Evolutionary conservation across 1,140 invertebrate genomes (phyloP).

Genomic region (Cydia strobilella): DNA sequence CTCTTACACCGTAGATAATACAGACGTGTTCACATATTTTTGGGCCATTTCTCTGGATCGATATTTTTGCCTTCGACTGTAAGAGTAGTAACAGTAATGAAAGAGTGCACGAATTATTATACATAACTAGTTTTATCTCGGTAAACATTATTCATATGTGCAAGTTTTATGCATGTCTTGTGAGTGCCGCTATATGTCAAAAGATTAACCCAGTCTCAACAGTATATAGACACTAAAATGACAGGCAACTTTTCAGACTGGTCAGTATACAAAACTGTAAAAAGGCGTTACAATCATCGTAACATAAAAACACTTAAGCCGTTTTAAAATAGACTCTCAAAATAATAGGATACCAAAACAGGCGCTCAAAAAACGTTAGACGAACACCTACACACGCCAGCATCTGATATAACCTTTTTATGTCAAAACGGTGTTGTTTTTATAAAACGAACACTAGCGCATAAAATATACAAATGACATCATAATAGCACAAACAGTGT

Average conservation of each 20-base stretch:
- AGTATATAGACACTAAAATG: not conserved
- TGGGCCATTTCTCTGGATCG: no score
- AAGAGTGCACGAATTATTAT: no score
- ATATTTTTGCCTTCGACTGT: no score
- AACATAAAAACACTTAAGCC: not conserved
- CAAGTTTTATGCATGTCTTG: no score
- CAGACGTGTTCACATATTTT: no score
- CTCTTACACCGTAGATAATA: no score
- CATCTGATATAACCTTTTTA: conserved; percentile 13
- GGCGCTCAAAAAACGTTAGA: not conserved
- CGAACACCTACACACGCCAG: not conserved
- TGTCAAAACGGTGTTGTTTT: conserved; percentile 12
- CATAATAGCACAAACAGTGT: conserved; percentile 14
- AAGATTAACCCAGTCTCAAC: no score
- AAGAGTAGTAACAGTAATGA: no score
- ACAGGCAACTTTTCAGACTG: not conserved
- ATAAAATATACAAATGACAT: conserved; percentile 16
- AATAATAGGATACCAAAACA: not conserved
- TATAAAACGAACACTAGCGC: conserved; percentile 5
- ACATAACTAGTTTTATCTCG: no score
- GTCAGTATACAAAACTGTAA: not conserved
- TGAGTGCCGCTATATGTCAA: no score
- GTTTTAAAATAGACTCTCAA: not conserved
- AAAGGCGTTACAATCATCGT: not conserved
- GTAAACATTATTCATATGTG: no score